These are phyloP conservation scores for Falco cherrug DNA, from an alignment of 2,797 vertebrate species.

Conservation along the genomic window DNA sequence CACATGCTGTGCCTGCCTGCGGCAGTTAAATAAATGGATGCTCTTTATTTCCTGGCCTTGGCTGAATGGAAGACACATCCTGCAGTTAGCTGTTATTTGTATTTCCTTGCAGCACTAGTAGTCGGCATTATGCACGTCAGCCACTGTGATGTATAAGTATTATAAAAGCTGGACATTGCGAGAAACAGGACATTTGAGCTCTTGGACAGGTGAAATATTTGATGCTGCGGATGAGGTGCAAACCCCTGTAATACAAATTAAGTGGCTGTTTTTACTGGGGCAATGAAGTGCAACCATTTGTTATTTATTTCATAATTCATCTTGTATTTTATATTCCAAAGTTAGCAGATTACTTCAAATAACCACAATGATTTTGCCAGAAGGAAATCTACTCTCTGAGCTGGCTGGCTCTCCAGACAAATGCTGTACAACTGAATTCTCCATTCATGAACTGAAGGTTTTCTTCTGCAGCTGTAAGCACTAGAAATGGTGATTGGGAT, in stretches of 20 bases:
- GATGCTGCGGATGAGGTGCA: background rate
- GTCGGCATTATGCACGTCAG: background rate
- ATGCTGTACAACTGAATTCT: background rate
- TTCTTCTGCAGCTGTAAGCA: background rate
- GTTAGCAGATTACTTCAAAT: background rate
- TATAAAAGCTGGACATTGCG: background rate
- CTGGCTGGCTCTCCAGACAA: background rate
- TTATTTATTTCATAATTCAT: background rate
- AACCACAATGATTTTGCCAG: background rate
- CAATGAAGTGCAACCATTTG: background rate
- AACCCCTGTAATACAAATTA: background rate
- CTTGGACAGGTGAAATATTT: background rate
- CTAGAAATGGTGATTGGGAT: background rate
- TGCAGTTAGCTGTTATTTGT: background rate
- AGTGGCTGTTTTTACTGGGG: background rate
- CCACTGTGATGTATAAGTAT: background rate
- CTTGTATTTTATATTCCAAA: background rate
- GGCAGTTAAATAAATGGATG: background rate
- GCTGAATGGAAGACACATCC: background rate
- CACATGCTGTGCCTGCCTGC: background rate
- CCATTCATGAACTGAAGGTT: background rate
- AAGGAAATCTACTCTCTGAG: background rate
- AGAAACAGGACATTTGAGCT: background rate
- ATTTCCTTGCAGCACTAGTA: background rate
- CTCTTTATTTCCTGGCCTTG: background rate